These are phyloP conservation scores for Phyllotreta cruciferae DNA, from an alignment of 2,888 invertebrate species.

Conservation along the genomic window DNA sequence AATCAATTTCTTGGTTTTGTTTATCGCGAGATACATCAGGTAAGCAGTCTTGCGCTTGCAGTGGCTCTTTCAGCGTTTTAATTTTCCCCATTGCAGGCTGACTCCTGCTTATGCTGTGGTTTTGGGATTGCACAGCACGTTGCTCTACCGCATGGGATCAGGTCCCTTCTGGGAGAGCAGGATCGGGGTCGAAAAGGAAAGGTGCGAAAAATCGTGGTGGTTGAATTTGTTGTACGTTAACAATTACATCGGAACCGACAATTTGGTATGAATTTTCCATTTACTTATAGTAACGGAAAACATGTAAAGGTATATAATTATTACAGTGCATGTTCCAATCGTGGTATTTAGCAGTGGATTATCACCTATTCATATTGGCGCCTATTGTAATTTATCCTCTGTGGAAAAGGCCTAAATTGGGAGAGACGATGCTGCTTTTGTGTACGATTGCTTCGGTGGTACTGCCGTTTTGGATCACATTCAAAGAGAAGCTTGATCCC, in stretches of 20 bases:
- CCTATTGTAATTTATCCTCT: constrained; percentile 72
- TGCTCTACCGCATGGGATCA: constrained; percentile 71
- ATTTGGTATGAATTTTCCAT: constrained; percentile 61
- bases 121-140: constrained; percentile 76
- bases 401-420: constrained; percentile 69
- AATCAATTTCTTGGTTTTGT: constrained; percentile 68
- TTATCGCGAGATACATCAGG: constrained; percentile 74
- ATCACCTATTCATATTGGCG: constrained; percentile 65
- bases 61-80: background rate
- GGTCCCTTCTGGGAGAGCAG: constrained; percentile 78
- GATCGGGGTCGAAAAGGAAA: constrained; percentile 64
- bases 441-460: constrained; percentile 61
- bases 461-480: constrained; percentile 62
- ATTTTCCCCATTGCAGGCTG: constrained; percentile 62
- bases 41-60: constrained; percentile 47
- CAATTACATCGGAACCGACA: constrained; percentile 73
- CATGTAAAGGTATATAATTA: constrained; percentile 2
- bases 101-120: constrained; percentile 78
- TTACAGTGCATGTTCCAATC: constrained; percentile 76
- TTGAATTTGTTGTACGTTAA: constrained; percentile 76
- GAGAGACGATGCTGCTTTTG: constrained; percentile 63
- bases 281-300: background rate
- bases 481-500: constrained; percentile 68
- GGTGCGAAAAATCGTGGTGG: constrained; percentile 77
- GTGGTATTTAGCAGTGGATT: constrained; percentile 68